Conservation (phyloP, 2,888 invertebrate species). For the Dolichomitus sp. region DNA sequence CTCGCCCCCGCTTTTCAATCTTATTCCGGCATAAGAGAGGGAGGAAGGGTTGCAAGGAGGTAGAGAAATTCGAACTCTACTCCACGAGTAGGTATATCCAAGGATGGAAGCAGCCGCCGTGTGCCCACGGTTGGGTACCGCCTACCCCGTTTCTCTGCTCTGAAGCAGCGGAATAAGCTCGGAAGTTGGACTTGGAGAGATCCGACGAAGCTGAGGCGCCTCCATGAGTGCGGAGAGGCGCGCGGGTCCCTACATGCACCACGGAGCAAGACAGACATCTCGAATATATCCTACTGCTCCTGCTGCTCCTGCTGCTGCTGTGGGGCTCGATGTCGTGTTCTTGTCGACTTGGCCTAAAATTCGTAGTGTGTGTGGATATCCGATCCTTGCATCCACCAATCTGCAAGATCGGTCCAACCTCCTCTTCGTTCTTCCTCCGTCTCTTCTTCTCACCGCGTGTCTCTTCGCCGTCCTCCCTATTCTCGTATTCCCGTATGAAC, state of each 20-base stretch:
- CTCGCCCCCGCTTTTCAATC: constrained; percentile 62
- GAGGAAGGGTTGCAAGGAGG: not conserved
- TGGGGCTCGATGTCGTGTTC: constrained; percentile 7
- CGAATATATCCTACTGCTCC: constrained; percentile 39
- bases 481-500: constrained; percentile 57
- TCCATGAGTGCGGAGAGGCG: constrained; percentile 11
- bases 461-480: constrained; percentile 27
- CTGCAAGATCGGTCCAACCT: constrained; percentile 49
- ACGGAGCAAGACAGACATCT: constrained; percentile 44
- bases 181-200: constrained; percentile 60
- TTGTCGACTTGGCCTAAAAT: constrained; percentile 20
- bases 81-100: constrained; percentile 53
- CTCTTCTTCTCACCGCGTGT: constrained; percentile 5
- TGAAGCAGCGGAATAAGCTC: constrained; percentile 46
- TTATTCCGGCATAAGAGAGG: constrained; percentile 52
- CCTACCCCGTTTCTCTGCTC: constrained; percentile 58
- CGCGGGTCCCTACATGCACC: constrained; percentile 31
- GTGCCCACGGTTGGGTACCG: constrained; percentile 60
- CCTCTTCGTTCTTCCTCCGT: constrained; percentile 22
- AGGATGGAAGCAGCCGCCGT: constrained; percentile 60
- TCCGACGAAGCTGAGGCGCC: constrained; percentile 49
- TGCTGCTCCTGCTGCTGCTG: constrained; percentile 2
- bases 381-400: constrained; percentile 37
- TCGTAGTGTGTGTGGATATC: constrained; percentile 15
- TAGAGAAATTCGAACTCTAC: constrained; percentile 56